phyloP scores from a whole-genome alignment of 2,797 vertebrate genomes.

The Saxicola maurus region DNA sequence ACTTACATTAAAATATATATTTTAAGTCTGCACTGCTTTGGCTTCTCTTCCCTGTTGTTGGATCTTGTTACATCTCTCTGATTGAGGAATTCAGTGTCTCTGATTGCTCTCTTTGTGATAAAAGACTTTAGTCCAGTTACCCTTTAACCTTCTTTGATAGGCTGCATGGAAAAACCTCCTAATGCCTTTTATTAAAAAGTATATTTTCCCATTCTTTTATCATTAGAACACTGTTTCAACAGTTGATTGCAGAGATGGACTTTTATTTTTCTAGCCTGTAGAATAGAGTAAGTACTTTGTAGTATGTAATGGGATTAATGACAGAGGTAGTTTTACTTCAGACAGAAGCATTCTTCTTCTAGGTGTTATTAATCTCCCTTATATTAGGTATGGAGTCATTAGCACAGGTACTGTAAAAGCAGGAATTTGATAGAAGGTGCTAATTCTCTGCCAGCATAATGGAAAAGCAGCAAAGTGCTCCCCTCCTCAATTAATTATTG shows the following conservation, averaged over 20 bases:
- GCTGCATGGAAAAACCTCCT: background rate
- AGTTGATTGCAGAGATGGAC: background rate
- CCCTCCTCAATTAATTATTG: background rate
- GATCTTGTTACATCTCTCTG: background rate
- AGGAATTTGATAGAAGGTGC: background rate
- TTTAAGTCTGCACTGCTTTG: background rate
- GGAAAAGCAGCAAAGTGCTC: background rate
- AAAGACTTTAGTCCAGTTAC: background rate
- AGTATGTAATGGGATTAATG: background rate
- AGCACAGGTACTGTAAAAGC: background rate
- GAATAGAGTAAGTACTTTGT: background rate
- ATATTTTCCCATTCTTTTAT: background rate
- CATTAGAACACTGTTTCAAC: background rate
- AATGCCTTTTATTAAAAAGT: background rate
- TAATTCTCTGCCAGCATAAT: background rate
- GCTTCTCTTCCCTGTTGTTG: background rate
- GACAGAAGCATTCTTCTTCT: background rate
- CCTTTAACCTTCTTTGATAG: background rate
- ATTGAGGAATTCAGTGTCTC: background rate
- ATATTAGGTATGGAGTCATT: background rate
- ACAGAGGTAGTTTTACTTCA: background rate
- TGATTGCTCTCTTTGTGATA: background rate
- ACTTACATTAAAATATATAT: fast-evolving
- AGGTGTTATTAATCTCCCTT: background rate
- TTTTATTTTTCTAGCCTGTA: background rate